Evolutionary conservation across 2,888 invertebrate genomes (phyloP), one percentile per base, ranked within the genome.

Genomic region (Marasmarcha lunaedactyla): DNA sequence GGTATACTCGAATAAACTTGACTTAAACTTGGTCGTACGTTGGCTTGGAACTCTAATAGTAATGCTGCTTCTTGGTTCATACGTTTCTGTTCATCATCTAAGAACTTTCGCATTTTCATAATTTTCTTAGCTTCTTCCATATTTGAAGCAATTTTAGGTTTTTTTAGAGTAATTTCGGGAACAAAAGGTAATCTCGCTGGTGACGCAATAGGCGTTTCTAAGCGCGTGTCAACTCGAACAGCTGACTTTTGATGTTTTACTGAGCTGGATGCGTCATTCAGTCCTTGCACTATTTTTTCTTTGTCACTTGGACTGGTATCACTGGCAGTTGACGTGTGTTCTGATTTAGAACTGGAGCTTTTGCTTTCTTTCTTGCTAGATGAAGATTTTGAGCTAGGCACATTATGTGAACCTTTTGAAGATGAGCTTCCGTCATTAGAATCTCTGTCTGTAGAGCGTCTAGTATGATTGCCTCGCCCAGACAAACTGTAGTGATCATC

Each of bases 401-500:
- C 74, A 36, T 69, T 65, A 30, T 73, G 69, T 1, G 76, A 76
- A 1, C 84, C 76, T 63, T 83, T 84, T 0, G 72, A 77, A 1
- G 81, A 84, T 1, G 85, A 84, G 41, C 84, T 85, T 9, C 90
- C 92, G 59, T 92, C 93, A 50, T 91, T 92, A 1, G 93, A 93
- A 69, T 94, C 92, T 45, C 91, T 83, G 51, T 91, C 93, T 0
- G 91, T 90, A 0, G 93, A 93, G 37, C 92, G 83, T 5, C 93
- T 85, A 48, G 85, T 86, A 39, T 87, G 86, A 33, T 85, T 86
- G 9, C 84, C 85, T 55, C 90, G 89, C 0, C 86, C 85, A 27
- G 89, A 88, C 3, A 87, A 74, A 50, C 88, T 87, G 42, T 87
- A 89, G 58, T 92, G 92, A 63, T 93, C 92, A 56, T 93, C 92